phyloP scores from a whole-genome alignment of 2,888 invertebrate species.

The Eledone cirrhosa region DNA sequence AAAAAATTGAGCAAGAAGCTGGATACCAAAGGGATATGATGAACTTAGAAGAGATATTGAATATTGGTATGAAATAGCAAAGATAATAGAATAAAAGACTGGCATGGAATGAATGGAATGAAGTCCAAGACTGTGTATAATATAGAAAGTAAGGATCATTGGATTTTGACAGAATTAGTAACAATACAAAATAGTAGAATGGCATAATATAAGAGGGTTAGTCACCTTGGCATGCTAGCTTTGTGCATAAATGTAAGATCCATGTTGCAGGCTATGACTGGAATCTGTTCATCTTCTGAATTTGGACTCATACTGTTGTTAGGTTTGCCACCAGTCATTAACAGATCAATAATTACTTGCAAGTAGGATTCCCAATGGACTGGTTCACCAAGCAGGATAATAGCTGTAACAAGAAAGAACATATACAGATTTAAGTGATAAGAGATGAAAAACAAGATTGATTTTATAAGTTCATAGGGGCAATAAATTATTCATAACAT shows the following conservation, averaged over 20 bases:
- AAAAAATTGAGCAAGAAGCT: too few relatives aligned
- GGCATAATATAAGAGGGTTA: neutral
- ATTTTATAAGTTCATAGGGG: too few relatives aligned
- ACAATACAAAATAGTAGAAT: neutral
- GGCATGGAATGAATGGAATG: too few relatives aligned
- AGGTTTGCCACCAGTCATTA: conserved; percentile 65
- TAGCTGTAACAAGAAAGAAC: conserved; percentile 46
- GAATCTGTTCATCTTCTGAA: conserved; percentile 57
- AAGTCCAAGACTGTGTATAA: too few relatives aligned
- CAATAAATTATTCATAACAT: too few relatives aligned
- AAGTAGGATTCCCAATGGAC: conserved; percentile 65
- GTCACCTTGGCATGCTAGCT: conserved; percentile 64
- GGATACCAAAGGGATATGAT: too few relatives aligned
- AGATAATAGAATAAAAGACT: too few relatives aligned
- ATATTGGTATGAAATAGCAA: too few relatives aligned
- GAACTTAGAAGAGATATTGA: too few relatives aligned
- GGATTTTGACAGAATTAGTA: too few relatives aligned
- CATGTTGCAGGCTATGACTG: conserved; percentile 67
- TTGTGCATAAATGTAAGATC: conserved; percentile 67
- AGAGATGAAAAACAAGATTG: too few relatives aligned
- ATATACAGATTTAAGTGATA: neutral
- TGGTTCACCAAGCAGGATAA: conserved; percentile 65
- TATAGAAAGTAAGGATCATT: too few relatives aligned
- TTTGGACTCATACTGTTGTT: conserved; percentile 43
- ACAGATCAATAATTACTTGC: conserved; percentile 64